Conservation (phyloP, 2,888 invertebrate species). For the Meandrusa payeni region DNA sequence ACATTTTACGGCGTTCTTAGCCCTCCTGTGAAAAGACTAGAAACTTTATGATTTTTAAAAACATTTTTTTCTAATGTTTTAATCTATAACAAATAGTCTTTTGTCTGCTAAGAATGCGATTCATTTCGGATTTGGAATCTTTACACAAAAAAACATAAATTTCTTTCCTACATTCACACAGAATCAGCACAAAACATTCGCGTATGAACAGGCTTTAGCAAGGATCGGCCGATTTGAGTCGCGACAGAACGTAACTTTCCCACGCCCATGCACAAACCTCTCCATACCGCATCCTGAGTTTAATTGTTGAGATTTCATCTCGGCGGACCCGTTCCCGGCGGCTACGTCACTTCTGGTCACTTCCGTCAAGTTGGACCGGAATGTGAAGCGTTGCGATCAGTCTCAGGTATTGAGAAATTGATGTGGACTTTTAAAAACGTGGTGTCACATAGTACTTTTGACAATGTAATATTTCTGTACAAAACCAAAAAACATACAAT, state of each 20-base stretch:
- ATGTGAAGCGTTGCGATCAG: constrained; percentile 4
- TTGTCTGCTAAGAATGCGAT: background rate
- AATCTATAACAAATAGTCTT: too few relatives aligned
- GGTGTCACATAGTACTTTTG: too few relatives aligned
- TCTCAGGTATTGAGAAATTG: background rate
- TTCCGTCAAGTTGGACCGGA: constrained; percentile 16
- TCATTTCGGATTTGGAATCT: too few relatives aligned
- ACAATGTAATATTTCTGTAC: too few relatives aligned
- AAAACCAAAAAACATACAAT: too few relatives aligned
- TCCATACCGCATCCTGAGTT: constrained; percentile 43
- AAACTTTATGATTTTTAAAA: too few relatives aligned
- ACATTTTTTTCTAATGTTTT: too few relatives aligned
- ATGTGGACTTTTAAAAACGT: too few relatives aligned
- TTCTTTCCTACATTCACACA: constrained; percentile 21
- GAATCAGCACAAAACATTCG: constrained; percentile 16
- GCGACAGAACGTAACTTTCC: constrained; percentile 31
- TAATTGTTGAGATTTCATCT: constrained; percentile 39
- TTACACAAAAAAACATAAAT: too few relatives aligned
- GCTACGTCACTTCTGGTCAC: constrained; percentile 16
- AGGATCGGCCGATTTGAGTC: constrained; percentile 33
- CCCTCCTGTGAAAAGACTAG: too few relatives aligned
- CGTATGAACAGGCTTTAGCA: constrained; percentile 34
- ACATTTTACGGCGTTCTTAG: too few relatives aligned
- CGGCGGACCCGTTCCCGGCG: constrained; percentile 25
- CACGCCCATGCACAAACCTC: constrained; percentile 37